Base-by-base conservation (phyloP, 2,113 vertebrate species). In the Apistogramma diplotaenia region DNA sequence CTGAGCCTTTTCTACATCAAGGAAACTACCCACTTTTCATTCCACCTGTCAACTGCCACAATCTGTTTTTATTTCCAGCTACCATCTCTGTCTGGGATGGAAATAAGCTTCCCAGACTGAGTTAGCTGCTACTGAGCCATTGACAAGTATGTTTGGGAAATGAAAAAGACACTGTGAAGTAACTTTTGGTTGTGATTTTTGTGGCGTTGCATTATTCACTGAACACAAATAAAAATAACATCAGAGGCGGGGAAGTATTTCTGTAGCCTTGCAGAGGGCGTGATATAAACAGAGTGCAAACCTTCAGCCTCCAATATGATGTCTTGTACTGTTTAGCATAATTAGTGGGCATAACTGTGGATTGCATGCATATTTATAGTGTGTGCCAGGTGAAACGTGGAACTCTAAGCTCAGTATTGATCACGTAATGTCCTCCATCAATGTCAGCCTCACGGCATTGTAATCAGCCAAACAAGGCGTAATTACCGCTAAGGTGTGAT, bases 11-110 rank as follows among this genome's bases (percentile, higher is more conserved):
- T 55, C 71, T 8, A 90, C 91, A 92, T 94, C 93, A 94, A 94
- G 93, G 91, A 91, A 90, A 87, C 54, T 78, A 82, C 87, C 78
- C 83, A 89, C 84, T 89, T 91, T 88, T 93, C 83, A 90, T 92
- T 91, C 82, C 84, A 93, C 89, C 91, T 92, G 90, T 93, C 89
- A 93, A 84, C 90, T 82, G 85, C 89, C 89, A 91, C 90, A 93
- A 90, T 93, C 86, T 93, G 88, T 88, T 91, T 90, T 88, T 89
- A 84, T 82, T 87, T 87, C 67, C 74, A 85, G 82, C 83, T 84
- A 88, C 71, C 84, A 78, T 90, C 86, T 89, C 85, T 90, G 84
- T 90, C 79, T 59, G 86, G 70, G 79, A 77, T 89, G 59, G 54
- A 88, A 81, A 86, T 88, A 53, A 70, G 54, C 74, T 78, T 87